These are phyloP conservation scores for Eurypyga helias DNA, from an alignment of 2,113 vertebrate genomes.

Conservation along the genomic window DNA sequence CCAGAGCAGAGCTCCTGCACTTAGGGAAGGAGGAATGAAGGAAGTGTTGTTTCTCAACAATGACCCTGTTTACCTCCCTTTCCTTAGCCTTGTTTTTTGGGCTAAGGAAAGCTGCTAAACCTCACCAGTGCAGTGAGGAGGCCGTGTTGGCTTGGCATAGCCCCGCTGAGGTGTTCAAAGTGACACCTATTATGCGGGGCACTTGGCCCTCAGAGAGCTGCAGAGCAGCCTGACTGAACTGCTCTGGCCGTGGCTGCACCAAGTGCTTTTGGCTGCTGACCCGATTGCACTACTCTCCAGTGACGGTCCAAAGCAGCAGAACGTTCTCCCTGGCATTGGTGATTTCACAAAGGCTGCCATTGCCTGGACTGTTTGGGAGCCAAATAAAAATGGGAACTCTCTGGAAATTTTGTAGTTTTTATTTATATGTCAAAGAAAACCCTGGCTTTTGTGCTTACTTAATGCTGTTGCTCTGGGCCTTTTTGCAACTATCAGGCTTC, in stretches of 20 bases:
- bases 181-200: background rate
- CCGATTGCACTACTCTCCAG: background rate
- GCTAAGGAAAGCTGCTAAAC: background rate
- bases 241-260: fast-evolving
- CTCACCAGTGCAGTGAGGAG: background rate
- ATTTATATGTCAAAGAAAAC: background rate
- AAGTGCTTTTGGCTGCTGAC: background rate
- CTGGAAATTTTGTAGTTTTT: background rate
- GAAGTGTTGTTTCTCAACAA: background rate
- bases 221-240: background rate
- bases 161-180: background rate
- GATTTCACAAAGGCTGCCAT: background rate
- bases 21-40: background rate
- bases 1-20: background rate
- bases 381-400: background rate
- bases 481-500: background rate
- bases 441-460: background rate
- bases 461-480: background rate
- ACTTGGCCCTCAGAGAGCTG: background rate
- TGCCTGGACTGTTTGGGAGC: background rate
- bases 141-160: background rate
- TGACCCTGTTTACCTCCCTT: background rate
- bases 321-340: background rate
- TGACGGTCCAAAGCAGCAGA: background rate
- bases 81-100: background rate